Evolutionary conservation across 1,140 invertebrate species (phyloP).

Genomic region (Drosophila ironensis): DNA sequence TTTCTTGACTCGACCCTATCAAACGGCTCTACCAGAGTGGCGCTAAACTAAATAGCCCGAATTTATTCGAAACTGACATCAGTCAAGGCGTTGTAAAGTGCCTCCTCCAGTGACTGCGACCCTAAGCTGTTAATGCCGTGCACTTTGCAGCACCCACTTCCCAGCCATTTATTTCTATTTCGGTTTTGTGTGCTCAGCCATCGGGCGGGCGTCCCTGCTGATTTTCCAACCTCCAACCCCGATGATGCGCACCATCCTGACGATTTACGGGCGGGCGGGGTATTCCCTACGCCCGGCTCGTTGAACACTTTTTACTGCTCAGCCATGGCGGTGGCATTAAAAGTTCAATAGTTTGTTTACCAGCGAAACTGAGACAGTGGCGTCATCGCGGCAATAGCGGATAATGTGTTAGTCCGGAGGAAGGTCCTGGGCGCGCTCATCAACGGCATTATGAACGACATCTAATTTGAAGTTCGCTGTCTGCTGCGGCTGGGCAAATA

Average conservation of each 20-base stretch:
- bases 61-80: neutral
- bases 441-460: conserved; percentile 37
- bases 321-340: conserved; percentile 38
- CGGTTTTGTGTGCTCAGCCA: conserved; percentile 16
- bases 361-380: conserved; percentile 24
- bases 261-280: conserved; percentile 8
- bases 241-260: neutral
- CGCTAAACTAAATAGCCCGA: neutral
- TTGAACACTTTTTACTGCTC: conserved; percentile 20
- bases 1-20: too few species aligned
- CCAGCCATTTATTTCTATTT: conserved; percentile 43
- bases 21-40: too few species aligned
- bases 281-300: conserved; percentile 16
- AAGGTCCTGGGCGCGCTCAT: conserved; percentile 45
- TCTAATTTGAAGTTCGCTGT: conserved; percentile 55
- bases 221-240: conserved; percentile 15
- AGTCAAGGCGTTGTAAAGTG: neutral
- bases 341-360: conserved; percentile 76
- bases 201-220: conserved; percentile 8
- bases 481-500: conserved; percentile 60
- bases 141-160: conserved; percentile 26
- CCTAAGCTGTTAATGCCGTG: neutral
- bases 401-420: conserved; percentile 46
- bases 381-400: conserved; percentile 53
- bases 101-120: neutral